Conservation (phyloP, 30 jellyfish, hydroid and myxozoan species). For the Nemopilema nomurai region DNA sequence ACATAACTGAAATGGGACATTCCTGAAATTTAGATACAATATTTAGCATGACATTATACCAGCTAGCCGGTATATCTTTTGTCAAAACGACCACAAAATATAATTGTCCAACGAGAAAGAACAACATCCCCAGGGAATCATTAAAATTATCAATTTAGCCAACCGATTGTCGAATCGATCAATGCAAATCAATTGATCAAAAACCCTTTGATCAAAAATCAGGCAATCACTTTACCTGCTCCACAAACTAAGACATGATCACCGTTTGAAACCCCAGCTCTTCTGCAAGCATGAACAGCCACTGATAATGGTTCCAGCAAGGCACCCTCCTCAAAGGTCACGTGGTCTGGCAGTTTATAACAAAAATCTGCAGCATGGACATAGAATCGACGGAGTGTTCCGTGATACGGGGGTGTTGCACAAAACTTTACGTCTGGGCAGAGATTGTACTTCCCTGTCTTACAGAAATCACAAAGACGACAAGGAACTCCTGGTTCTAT, state of each 20-base stretch:
- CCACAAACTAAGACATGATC: conserved; percentile 88
- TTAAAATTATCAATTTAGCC: background rate
- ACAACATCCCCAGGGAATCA: too few species aligned
- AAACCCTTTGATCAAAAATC: background rate
- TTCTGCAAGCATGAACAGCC: conserved; percentile 94
- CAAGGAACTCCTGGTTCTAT: conserved; percentile 99
- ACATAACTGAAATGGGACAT: too few species aligned
- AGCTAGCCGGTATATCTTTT: too few species aligned
- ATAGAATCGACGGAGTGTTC: conserved; percentile 83
- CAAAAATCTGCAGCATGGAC: conserved; percentile 98
- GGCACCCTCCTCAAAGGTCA: conserved; percentile 95
- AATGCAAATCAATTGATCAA: background rate
- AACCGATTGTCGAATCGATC: background rate
- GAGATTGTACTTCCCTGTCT: conserved; percentile 82
- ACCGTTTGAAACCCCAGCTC: conserved; percentile 95
- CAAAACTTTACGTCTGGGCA: conserved; percentile 81
- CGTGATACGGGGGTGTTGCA: conserved; percentile 97
- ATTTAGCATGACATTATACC: too few species aligned
- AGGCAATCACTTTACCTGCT: conserved; percentile 68
- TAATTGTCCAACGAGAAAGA: too few species aligned
- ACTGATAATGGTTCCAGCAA: conserved; percentile 95
- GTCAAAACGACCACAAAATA: too few species aligned
- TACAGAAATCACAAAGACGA: conserved; percentile 88
- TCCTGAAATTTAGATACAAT: too few species aligned
- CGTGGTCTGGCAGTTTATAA: conserved; percentile 93